Evolutionary conservation across 2,888 invertebrate species (phyloP).

Genomic region (Stramonita haemastoma): DNA sequence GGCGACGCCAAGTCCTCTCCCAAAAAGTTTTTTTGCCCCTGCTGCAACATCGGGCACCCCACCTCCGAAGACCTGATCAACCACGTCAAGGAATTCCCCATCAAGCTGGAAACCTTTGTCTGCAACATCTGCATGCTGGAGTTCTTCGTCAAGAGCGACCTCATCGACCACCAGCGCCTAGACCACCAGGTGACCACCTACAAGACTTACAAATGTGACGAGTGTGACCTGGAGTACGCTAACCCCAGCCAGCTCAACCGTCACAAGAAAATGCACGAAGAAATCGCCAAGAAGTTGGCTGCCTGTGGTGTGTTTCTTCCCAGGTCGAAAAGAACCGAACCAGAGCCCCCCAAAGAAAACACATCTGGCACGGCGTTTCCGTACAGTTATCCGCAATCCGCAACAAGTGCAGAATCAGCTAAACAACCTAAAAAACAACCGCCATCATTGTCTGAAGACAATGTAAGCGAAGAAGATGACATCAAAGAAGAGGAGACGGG

Average conservation of each 20-base stretch:
- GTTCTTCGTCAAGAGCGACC: conserved; percentile 32
- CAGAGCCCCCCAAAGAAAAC: neutral
- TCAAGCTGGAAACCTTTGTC: conserved; percentile 30
- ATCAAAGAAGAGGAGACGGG: neutral
- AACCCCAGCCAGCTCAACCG: neutral
- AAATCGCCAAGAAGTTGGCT: conserved; percentile 31
- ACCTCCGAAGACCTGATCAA: conserved; percentile 29
- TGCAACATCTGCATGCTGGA: conserved; percentile 35
- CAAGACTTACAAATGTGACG: conserved; percentile 33
- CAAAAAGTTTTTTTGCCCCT: conserved; percentile 35
- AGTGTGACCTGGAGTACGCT: conserved; percentile 31
- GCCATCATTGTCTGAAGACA: neutral
- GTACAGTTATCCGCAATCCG: neutral
- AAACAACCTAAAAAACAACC: neutral
- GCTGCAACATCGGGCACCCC: conserved; percentile 22
- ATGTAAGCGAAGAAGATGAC: neutral
- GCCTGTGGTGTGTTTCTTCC: conserved; percentile 33
- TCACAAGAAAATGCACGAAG: conserved; percentile 34
- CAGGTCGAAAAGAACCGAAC: neutral
- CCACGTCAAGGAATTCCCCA: conserved; percentile 34
- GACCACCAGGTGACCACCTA: conserved; percentile 16
- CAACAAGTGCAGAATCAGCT: neutral
- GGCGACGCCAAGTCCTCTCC: neutral
- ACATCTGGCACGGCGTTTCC: neutral
- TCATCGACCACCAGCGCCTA: conserved; percentile 29